Conservation (phyloP, 1,140 invertebrate genomes). For the Drosophila pandora region DNA sequence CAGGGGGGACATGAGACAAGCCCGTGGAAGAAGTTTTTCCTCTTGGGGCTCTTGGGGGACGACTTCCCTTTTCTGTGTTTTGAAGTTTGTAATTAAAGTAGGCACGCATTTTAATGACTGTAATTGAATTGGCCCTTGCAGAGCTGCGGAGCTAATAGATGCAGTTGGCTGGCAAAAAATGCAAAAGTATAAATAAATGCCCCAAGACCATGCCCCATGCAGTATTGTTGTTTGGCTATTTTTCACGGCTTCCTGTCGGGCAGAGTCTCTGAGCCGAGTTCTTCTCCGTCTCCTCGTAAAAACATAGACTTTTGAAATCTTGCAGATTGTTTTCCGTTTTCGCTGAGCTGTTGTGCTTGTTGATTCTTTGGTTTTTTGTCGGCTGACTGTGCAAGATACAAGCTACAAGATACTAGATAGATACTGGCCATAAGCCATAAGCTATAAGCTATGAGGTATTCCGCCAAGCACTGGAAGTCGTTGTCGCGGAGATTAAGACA, state of each 20-base stretch:
- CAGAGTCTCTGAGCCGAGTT: background rate
- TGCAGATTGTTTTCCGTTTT: constrained; percentile 29
- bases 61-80: constrained; percentile 16
- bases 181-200: background rate
- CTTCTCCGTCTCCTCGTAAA: constrained; percentile 1
- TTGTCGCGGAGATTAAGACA: constrained; percentile 33
- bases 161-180: background rate
- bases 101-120: constrained; percentile 60
- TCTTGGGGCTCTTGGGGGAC: background rate
- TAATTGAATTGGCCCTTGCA: constrained; percentile 42
- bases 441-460: constrained; percentile 1
- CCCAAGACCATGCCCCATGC: background rate
- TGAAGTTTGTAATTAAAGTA: constrained; percentile 62
- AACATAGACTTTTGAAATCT: constrained; percentile 10
- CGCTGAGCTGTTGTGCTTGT: constrained; percentile 5
- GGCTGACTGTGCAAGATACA: constrained; percentile 34
- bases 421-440: background rate
- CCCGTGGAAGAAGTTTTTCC: too few species aligned
- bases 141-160: background rate
- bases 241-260: background rate
- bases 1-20: too few species aligned
- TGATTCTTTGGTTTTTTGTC: background rate
- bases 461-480: background rate
- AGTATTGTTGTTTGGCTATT: background rate
- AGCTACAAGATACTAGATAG: background rate